These are phyloP conservation scores for Stichodactyla mertensii DNA, from an alignment of 64 coral and sea anemone species.

Conservation along the genomic window DNA sequence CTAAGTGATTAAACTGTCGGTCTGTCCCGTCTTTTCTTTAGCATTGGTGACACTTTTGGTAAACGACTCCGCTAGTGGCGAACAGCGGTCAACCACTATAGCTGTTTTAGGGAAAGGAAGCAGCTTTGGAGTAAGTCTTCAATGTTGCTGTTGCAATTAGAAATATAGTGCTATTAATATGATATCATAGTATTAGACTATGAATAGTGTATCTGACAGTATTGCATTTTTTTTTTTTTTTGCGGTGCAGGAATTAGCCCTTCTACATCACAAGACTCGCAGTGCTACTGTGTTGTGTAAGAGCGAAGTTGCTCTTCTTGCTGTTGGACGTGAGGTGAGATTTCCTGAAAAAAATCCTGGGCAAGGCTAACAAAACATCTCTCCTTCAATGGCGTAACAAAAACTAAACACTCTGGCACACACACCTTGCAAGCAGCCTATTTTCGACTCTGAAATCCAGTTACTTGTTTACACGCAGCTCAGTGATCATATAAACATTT, in stretches of 20 bases:
- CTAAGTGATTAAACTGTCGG: no score
- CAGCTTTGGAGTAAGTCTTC: slow-evolving; percentile 83
- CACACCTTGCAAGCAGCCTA: no score
- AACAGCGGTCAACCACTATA: slow-evolving; percentile 73
- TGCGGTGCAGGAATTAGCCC: slow-evolving; percentile 64
- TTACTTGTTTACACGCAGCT: no score
- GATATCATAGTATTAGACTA: background rate
- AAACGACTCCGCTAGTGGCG: slow-evolving; percentile 27
- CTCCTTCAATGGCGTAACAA: no score
- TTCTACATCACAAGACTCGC: slow-evolving; percentile 79
- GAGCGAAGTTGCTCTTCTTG: slow-evolving; percentile 75
- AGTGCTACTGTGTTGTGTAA: slow-evolving; percentile 92
- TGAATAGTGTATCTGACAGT: background rate
- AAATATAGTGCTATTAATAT: no score
- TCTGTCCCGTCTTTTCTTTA: background rate
- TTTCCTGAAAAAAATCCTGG: background rate
- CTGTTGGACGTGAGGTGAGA: slow-evolving; percentile 77
- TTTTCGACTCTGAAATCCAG: no score
- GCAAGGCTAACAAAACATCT: no score
- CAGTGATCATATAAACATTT: background rate
- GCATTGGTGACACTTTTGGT: slow-evolving; percentile 67
- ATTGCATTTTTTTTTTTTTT: background rate
- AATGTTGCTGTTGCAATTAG: background rate
- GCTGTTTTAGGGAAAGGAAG: slow-evolving; percentile 82
- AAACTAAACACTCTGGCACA: no score